Evolutionary conservation across 2,888 invertebrate species (phyloP), one percentile per base, ranked within the genome.

Genomic region (Diarsia dahlii): DNA sequence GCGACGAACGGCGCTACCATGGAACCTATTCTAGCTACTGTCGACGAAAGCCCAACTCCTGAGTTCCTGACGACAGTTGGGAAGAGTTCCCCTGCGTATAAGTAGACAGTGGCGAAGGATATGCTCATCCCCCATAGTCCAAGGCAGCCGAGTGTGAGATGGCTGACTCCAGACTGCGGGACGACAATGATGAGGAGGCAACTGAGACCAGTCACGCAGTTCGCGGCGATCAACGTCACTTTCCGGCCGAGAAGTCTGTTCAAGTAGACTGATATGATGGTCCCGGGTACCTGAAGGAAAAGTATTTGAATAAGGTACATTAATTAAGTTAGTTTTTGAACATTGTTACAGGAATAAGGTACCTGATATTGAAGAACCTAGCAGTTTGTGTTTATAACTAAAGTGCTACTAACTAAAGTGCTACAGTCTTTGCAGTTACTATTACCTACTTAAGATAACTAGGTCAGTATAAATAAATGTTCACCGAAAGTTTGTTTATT

Each of bases 21-120:
- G 0, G 99, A 98, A 12, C 99, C 99, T 76, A 99, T 95, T 88
- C 99, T 97, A 0, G 99, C 99, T 78, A 98, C 97, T 96, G 98
- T 98, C 0, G 99, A 99, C 48, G 98, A 98, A 5, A 98, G 96
- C 0, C 99, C 99, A 74, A 99, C 97, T 0, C 98, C 99, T 60
- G 98, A 98, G 90, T 99, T 99, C 50, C 99, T 97, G 0, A 99
- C 98, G 3, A 99, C 98, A 0, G 99, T 99, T 0, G 99, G 99
- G 92, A 99, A 99, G 20, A 99, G 93, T 94, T 99, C 99, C 0
- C 98, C 98, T 0, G 98, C 98, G 92, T 98, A 99, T 23, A 99
- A 97, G 92, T 99, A 99, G 8, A 98, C 98, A 3, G 98, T 98
- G 2, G 98, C 98, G 91, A 99, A 99, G 1, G 98, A 97, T 62